These are phyloP conservation scores for Galerucella pusilla DNA, from an alignment of 2,888 invertebrate genomes.

Conservation along the genomic window DNA sequence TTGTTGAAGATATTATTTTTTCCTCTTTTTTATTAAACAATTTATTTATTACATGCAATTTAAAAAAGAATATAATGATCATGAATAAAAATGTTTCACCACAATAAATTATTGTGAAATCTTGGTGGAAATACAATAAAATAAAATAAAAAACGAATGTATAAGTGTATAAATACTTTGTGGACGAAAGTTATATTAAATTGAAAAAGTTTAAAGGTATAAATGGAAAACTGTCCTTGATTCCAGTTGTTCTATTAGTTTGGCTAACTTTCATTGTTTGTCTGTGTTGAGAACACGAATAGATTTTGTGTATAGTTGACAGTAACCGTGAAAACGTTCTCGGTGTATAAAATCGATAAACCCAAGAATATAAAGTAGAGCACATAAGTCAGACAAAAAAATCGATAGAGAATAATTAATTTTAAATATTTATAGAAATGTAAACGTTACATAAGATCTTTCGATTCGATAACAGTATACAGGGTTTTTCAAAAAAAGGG, in stretches of 20 bases:
- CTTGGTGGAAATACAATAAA: too few relatives aligned
- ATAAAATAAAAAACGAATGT: too few relatives aligned
- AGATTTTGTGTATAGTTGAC: neutral
- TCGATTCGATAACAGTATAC: neutral
- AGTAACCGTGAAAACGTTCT: slow-evolving; percentile 10
- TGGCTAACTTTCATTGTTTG: neutral
- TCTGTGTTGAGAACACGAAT: neutral
- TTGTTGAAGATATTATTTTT: too few relatives aligned
- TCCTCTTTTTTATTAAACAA: too few relatives aligned
- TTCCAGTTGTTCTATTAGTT: neutral
- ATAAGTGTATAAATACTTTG: too few relatives aligned
- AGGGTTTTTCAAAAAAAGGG: too few relatives aligned
- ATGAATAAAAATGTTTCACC: too few relatives aligned
- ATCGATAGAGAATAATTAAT: slow-evolving; percentile 32
- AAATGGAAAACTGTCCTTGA: neutral
- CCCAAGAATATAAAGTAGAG: neutral
- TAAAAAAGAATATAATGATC: too few relatives aligned
- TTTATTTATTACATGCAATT: too few relatives aligned
- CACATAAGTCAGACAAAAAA: neutral
- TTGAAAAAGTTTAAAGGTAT: neutral
- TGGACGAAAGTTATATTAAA: neutral
- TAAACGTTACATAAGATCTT: slow-evolving; percentile 22
- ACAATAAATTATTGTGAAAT: too few relatives aligned
- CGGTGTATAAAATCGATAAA: slow-evolving; percentile 10
- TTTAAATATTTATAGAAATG: slow-evolving; percentile 33